Evolutionary conservation across 2,113 vertebrate genomes (phyloP).

Genomic region (Oryzias curvinotus): DNA sequence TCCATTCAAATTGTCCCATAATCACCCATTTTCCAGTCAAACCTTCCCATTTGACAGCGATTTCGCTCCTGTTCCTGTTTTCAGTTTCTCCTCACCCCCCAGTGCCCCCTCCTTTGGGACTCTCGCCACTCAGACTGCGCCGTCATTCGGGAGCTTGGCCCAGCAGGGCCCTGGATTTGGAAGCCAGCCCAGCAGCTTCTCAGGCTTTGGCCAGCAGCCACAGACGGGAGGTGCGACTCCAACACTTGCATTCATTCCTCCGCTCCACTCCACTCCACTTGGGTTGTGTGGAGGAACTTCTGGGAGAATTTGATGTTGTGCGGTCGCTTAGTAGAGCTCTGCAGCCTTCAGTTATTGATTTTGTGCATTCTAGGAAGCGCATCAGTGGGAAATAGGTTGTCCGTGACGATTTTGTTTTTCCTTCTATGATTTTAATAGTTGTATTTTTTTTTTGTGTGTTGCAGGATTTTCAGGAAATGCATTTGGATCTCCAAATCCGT

Average conservation of each 20-base stretch:
- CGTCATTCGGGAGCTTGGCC: conserved; percentile 85
- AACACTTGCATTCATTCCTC: conserved; percentile 1
- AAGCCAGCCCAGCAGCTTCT: conserved; percentile 81
- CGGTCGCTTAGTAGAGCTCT: too few relatives aligned
- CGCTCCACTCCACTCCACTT: not conserved
- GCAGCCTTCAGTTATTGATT: too few relatives aligned
- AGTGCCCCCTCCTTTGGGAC: conserved; percentile 83
- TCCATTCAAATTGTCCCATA: not conserved
- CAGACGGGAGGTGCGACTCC: conserved; percentile 62
- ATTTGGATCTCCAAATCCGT: conserved; percentile 80
- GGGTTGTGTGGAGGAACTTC: not conserved
- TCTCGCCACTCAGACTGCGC: conserved; percentile 82
- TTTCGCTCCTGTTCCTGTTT: conserved; percentile 8
- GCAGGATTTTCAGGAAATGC: conserved; percentile 71
- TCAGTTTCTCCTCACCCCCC: conserved; percentile 85
- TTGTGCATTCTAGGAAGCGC: too few relatives aligned
- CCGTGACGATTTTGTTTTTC: not conserved
- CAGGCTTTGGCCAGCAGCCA: conserved; percentile 82
- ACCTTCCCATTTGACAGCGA: not conserved
- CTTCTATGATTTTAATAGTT: not conserved
- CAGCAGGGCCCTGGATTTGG: conserved; percentile 85
- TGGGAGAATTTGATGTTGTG: too few relatives aligned
- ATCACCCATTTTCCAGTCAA: not conserved
- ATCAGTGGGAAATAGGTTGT: too few relatives aligned
- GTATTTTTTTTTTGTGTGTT: conserved; percentile 5